These are phyloP conservation scores for Syngnathus floridae DNA, from an alignment of 2,113 vertebrate genomes.

Conservation along the genomic window DNA sequence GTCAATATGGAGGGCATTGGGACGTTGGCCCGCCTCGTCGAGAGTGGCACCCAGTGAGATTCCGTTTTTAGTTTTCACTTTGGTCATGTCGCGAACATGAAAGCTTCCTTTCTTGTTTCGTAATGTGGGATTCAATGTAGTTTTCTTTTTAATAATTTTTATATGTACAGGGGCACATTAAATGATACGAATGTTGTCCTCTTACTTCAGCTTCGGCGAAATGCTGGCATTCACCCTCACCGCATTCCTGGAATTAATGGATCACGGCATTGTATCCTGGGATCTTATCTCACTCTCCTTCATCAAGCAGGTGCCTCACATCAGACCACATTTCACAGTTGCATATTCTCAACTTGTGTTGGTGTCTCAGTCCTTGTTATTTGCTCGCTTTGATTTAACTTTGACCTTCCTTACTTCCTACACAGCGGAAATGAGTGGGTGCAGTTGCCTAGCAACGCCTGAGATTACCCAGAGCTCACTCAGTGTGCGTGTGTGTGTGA, in stretches of 20 bases:
- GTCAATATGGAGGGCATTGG: constrained; percentile 96
- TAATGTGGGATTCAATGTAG: neutral
- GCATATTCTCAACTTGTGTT: neutral
- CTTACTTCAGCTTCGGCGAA: constrained; percentile 84
- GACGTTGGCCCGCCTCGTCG: constrained; percentile 89
- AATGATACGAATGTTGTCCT: constrained; percentile 8
- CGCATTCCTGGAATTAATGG: constrained; percentile 98
- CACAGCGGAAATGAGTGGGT: constrained; percentile 37
- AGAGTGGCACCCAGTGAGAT: constrained; percentile 86
- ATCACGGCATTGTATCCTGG: constrained; percentile 97
- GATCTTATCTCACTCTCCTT: constrained; percentile 94
- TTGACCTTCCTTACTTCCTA: constrained; percentile 34
- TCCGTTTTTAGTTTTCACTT: neutral
- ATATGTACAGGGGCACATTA: neutral
- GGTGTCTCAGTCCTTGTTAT: constrained; percentile 5
- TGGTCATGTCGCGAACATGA: neutral
- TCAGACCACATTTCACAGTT: neutral
- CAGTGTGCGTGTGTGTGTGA: constrained; percentile 13
- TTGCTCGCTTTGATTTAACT: constrained; percentile 23
- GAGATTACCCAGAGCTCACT: constrained; percentile 22
- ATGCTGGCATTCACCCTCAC: constrained; percentile 98
- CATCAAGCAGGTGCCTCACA: constrained; percentile 85
- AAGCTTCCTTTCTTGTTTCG: neutral
- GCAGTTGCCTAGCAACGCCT: constrained; percentile 58
- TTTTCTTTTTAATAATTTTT: neutral